Evolutionary conservation across 2,113 vertebrate species (phyloP).

Genomic region (Melanocharis versteri): DNA sequence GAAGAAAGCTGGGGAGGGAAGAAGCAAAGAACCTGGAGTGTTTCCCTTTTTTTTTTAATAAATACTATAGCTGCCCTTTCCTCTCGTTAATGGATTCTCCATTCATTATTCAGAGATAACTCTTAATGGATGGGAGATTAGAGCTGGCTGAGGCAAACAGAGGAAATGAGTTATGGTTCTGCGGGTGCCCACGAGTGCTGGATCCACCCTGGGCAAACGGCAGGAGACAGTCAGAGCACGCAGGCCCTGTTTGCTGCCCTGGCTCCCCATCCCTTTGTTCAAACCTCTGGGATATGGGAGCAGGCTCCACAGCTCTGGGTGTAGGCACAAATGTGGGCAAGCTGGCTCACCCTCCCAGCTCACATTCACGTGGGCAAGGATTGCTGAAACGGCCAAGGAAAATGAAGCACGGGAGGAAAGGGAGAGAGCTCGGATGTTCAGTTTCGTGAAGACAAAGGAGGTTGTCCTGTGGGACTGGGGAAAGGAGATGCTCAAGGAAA

Average conservation of each 20-base stretch:
- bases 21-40: not conserved
- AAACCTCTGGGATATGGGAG: not conserved
- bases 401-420: not conserved
- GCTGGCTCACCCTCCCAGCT: not conserved
- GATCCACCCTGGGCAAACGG: not conserved
- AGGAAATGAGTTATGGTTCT: not conserved
- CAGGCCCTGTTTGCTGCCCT: not conserved
- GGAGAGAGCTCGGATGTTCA: not conserved
- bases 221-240: fast-evolving
- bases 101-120: constrained; percentile 64
- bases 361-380: fast-evolving
- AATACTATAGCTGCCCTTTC: not conserved
- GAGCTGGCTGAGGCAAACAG: not conserved
- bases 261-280: not conserved
- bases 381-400: not conserved
- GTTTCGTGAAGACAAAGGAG: not conserved
- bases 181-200: not conserved
- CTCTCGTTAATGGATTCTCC: constrained; percentile 42
- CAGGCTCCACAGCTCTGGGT: fast-evolving
- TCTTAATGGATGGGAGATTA: constrained; percentile 20
- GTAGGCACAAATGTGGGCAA: not conserved
- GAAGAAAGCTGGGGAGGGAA: not conserved
- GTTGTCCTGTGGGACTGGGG: not conserved
- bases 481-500: not conserved
- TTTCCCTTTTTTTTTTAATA: not conserved